Evolutionary conservation across 2,113 vertebrate genomes (phyloP).

Genomic region (Scomber japonicus): DNA sequence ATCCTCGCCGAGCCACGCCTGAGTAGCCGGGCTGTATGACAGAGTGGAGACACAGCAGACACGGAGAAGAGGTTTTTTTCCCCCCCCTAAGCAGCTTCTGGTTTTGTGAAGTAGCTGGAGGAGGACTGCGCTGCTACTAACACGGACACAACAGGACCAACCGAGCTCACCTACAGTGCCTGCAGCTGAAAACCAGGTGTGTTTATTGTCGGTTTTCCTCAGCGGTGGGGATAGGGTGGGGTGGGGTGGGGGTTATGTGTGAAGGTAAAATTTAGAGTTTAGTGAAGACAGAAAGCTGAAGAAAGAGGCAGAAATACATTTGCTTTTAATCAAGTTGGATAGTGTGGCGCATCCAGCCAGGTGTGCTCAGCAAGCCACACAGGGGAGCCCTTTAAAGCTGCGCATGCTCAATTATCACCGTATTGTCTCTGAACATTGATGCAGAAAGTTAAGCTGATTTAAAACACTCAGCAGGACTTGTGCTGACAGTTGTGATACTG

Average conservation of each 20-base stretch:
- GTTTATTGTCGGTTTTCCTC: background rate
- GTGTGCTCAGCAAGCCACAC: slow-evolving; percentile 16
- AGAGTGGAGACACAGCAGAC: slow-evolving; percentile 12
- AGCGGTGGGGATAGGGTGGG: no score
- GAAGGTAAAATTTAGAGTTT: no score
- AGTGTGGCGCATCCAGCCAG: slow-evolving; percentile 25
- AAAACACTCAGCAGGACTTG: background rate
- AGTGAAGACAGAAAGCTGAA: background rate
- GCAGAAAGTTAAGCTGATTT: background rate
- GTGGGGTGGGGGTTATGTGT: no score
- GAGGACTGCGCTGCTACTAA: slow-evolving; percentile 1
- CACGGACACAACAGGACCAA: slow-evolving; percentile 28
- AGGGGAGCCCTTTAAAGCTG: slow-evolving; percentile 12
- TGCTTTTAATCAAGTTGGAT: background rate
- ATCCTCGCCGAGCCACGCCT: slow-evolving; percentile 5
- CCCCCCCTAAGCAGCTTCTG: background rate
- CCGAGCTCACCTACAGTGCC: slow-evolving; percentile 57
- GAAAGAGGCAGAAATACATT: background rate
- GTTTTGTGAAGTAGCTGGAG: slow-evolving; percentile 5
- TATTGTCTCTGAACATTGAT: background rate
- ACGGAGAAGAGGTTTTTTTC: background rate
- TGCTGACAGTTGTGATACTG: background rate
- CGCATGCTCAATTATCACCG: slow-evolving; percentile 27
- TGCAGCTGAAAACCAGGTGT: slow-evolving; percentile 69
- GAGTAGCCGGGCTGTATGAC: slow-evolving; percentile 50